These are phyloP conservation scores for Chlorospingus flavigularis DNA, from an alignment of 2,797 vertebrate genomes.

Conservation along the genomic window DNA sequence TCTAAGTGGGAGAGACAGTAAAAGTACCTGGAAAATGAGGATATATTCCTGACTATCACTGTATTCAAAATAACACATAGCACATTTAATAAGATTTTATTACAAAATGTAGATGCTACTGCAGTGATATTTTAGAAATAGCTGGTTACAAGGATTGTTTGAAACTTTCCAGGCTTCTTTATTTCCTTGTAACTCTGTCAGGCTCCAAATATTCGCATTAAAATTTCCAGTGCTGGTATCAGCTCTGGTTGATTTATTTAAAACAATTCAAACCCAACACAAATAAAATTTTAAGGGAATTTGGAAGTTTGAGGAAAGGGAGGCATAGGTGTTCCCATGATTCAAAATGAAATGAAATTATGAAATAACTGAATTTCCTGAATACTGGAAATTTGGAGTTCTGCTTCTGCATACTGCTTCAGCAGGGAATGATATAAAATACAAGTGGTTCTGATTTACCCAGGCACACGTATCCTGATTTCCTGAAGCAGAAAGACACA, in stretches of 20 bases:
- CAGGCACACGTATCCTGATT: not conserved
- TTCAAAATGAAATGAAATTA: constrained; percentile 5
- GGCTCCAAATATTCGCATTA: not conserved
- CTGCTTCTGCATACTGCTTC: not conserved
- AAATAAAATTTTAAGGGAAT: not conserved
- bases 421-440: not conserved
- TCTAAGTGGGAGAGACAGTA: not conserved
- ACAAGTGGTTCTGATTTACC: not conserved
- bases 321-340: not conserved
- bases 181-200: not conserved
- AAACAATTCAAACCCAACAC: not conserved
- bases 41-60: not conserved
- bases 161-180: not conserved
- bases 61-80: not conserved
- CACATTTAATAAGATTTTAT: not conserved
- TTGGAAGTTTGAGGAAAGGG: not conserved
- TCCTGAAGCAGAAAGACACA: not conserved
- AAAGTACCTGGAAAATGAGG: not conserved
- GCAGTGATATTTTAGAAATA: not conserved
- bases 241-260: constrained; percentile 4
- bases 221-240: not conserved
- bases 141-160: not conserved
- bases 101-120: not conserved
- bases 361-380: constrained; percentile 8
- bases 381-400: not conserved